Base-by-base conservation (phyloP, 2,797 vertebrate genomes). In the Argya squamiceps region DNA sequence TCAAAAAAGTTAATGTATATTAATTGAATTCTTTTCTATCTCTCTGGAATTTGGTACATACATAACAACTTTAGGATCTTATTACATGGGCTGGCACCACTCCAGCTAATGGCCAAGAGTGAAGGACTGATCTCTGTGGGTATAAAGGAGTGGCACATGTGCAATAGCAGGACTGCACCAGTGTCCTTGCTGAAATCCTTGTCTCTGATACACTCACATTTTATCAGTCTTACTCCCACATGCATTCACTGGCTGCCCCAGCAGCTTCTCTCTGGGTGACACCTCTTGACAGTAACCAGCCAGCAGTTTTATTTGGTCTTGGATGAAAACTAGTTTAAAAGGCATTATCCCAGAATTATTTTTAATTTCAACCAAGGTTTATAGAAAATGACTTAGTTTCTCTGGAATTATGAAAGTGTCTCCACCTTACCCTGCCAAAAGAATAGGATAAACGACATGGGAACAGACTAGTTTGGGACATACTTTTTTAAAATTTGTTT, bases 281-380 rank as follows among this genome's bases (percentile, higher is more conserved):
- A 52, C n/a, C 88, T 91, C 80, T 76, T 58, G 19, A 75, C 24
- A 70, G 79, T 29, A 93, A 89, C 34, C 37, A 90, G 36, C 1
- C 1, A 92, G 55, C 1, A 62, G 55, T 65, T 87, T 73, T 20
- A 81, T 73, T 70, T 88, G 36, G 30, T 87, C 34, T 71, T 65
- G 53, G 55, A 78, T 64, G 55, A 86, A 93, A 91, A 68, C 19
- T 67, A 47, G 74, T 86, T 88, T 53, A 65, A 92, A 94, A 95
- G 53, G 27, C 19, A 60, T 64, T 76, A 94, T 39, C 39, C 56
- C n/a, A 79, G 59, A 87, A 94, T 55, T 58, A 78, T 60, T 53
- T 90, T 81, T 76, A 50, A 53, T 68, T 87, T 89, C 67, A 64
- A 12, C 46, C 41, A 79, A 70, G 26, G 65, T 84, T 89, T 78